phyloP scores from a whole-genome alignment of 2,888 invertebrate genomes.

The Amaurobius ferox region DNA sequence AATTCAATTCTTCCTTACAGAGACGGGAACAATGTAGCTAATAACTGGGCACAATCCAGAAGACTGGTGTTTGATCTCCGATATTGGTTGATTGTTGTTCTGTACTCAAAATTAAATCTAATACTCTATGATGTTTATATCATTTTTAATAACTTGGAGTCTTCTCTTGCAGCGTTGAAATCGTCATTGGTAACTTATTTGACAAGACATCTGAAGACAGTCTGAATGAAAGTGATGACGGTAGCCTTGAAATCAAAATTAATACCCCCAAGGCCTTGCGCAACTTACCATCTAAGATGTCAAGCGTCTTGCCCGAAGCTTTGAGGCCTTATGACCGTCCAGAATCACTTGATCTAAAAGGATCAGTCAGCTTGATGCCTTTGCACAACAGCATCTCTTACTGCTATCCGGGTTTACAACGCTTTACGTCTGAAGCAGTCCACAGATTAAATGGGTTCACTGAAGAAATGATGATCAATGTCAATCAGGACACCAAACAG shows the following conservation, averaged over 20 bases:
- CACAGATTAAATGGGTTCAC: not conserved
- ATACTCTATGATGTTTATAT: too few relatives aligned
- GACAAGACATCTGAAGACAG: constrained; percentile 53
- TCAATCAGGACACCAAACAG: constrained; percentile 13
- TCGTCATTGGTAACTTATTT: constrained; percentile 1
- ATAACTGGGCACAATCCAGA: too few relatives aligned
- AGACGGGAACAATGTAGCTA: too few relatives aligned
- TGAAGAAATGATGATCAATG: constrained; percentile 13
- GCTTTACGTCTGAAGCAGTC: not conserved
- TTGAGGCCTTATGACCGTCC: constrained; percentile 2
- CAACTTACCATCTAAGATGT: not conserved
- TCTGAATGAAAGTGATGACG: constrained; percentile 46
- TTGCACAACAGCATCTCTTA: constrained; percentile 68
- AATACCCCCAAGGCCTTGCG: not conserved
- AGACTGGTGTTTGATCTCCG: too few relatives aligned
- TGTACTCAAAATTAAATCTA: too few relatives aligned
- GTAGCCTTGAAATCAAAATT: constrained; percentile 17
- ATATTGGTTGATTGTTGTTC: too few relatives aligned
- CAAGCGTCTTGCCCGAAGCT: constrained; percentile 6
- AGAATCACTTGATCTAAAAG: constrained; percentile 43
- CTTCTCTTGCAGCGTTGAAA: constrained; percentile 33
- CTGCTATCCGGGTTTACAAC: constrained; percentile 41
- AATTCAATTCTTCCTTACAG: too few relatives aligned
- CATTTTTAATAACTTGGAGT: too few relatives aligned
- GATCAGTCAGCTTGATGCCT: constrained; percentile 59